Base-by-base conservation (phyloP, 2,888 invertebrate species). In the Sycophila texana region DNA sequence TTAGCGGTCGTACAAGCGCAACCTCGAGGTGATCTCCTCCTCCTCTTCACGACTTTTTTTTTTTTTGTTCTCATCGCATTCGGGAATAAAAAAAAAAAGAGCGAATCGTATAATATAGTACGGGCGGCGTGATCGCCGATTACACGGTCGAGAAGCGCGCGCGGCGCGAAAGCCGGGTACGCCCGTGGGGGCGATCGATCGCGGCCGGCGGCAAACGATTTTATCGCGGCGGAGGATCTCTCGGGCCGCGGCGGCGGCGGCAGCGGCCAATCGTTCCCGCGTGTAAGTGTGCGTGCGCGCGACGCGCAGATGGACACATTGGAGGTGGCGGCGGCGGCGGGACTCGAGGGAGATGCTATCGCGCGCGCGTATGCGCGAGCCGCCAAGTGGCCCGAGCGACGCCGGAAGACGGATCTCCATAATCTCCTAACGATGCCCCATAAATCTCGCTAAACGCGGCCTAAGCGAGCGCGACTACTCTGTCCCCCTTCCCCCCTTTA, bases 361-460 rank as follows among this genome's bases (percentile, higher is more conserved):
- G 53, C 10, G 18, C 16, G 63, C 22, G 4, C 55, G 13, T 39
- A 47, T 12, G 73, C 61, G 39, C 39, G 14, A 20, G 22, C 22
- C 3, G 18, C 16, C 20, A 39, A 70, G 26, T n/a, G 49, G 49
- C 26, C 58, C 74, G 57, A 55, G 70, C 74, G 51, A 70, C 73
- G 68, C 72, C 77, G 77, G 77, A 77, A 77, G 70, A 73, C 53
- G 63, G 71, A 77, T 80, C 77, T 77, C 80, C 80, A 74, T 80
- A 80, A 80, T 80, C 80, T 80, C 74, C 74, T 77, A 77, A 74
- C 77, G 77, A 77, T 66, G 74, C 76, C 55, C 74, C 74, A 55
- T 77, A 74, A 80, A 77, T 80, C 80, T 76, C 70, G 55, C 61
- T 26, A 55, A 60, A 58, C 70, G 70, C 53, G 67, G 65, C 14